These are phyloP conservation scores for Drosophila grimshawi DNA, from an alignment of 1,140 invertebrate species.

Conservation along the genomic window DNA sequence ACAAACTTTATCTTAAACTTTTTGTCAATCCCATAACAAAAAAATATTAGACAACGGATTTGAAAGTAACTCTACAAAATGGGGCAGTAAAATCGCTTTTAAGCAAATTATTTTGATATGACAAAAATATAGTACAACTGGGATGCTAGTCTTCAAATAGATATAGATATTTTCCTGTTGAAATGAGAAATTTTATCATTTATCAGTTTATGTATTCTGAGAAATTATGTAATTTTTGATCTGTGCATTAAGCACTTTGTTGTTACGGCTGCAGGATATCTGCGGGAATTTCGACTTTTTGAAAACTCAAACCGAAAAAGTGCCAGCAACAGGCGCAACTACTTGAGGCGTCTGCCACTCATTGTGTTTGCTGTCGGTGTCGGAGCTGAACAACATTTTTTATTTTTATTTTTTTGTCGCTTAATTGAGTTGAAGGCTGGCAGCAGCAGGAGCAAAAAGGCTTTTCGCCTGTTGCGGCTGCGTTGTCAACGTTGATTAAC, in stretches of 20 bases:
- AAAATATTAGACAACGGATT: too few species aligned
- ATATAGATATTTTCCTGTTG: too few species aligned
- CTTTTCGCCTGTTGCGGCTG: constrained; percentile 71
- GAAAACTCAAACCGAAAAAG: constrained; percentile 17
- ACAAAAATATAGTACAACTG: too few species aligned
- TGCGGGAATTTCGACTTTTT: constrained; percentile 38
- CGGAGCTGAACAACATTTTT: constrained; percentile 16
- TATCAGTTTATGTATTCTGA: too few species aligned
- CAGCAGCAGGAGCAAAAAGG: constrained; percentile 54
- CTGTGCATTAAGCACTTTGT: constrained; percentile 3
- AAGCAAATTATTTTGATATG: too few species aligned
- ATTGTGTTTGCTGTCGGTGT: constrained; percentile 4
- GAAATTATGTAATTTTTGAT: neutral
- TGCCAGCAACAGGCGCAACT: constrained; percentile 74
- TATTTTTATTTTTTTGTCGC: constrained; percentile 49
- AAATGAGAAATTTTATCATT: too few species aligned
- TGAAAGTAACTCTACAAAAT: too few species aligned
- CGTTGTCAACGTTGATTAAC: constrained; percentile 80
- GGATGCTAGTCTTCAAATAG: too few species aligned
- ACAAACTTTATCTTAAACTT: too few species aligned
- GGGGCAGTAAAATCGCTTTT: too few species aligned
- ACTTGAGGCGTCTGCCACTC: constrained; percentile 46
- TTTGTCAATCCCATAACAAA: too few species aligned
- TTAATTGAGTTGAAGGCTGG: constrained; percentile 75
- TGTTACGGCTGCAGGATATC: constrained; percentile 2